Percentiles rank a stretch among this genome's conserved stretches.
Conservation (phyloP, 2,797 vertebrate genomes). For the Catostomus latipinnis region DNA sequence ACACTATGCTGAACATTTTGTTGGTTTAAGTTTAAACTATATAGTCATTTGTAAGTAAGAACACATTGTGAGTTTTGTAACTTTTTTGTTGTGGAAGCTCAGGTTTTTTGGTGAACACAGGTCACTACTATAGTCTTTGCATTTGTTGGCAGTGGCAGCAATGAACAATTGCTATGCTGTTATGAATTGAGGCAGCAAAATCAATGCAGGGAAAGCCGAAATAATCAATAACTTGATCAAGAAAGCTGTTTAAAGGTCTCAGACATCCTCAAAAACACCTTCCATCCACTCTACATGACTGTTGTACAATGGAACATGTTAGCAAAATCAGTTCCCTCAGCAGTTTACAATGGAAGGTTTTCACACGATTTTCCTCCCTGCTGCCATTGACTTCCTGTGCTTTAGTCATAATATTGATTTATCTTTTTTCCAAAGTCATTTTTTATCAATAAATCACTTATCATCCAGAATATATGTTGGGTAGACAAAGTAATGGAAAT, state of each 20-base stretch:
- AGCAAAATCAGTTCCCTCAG: not conserved
- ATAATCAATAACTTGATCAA: constrained; percentile 18
- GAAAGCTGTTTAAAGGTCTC: constrained; percentile 1
- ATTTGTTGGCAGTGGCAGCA: not conserved
- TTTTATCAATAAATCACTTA: constrained; percentile 12
- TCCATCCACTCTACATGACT: not conserved
- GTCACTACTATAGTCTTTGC: not conserved
- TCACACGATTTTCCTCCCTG: not conserved
- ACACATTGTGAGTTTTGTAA: not conserved
- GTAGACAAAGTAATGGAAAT: not conserved
- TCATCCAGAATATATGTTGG: not conserved
- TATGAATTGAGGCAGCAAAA: constrained; percentile 8
- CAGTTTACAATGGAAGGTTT: not conserved
- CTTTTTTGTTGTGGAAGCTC: not conserved
- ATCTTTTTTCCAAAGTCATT: not conserved
- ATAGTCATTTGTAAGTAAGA: not conserved
- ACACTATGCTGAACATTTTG: too few species aligned
- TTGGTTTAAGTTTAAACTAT: not conserved
- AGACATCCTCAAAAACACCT: constrained; percentile 5
- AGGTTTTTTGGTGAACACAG: not conserved
- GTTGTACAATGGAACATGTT: not conserved
- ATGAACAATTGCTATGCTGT: not conserved
- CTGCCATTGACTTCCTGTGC: not conserved
- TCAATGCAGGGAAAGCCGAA: not conserved
- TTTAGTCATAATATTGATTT: not conserved